Evolutionary conservation across 1,140 invertebrate genomes (phyloP), one percentile per base, ranked within the genome.

Genomic region (Yoshiicerus persimilis): DNA sequence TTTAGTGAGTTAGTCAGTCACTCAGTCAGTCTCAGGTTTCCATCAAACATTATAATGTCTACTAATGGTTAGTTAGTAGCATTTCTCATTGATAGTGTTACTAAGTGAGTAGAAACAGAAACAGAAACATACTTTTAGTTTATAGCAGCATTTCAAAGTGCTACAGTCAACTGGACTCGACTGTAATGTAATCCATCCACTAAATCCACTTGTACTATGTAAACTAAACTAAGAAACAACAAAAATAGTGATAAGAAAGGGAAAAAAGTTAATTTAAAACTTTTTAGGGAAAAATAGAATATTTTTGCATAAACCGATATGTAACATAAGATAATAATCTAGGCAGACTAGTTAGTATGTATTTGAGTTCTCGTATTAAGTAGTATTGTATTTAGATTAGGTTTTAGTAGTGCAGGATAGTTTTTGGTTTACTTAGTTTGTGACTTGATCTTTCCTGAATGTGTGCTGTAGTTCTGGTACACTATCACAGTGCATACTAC

Each of bases 1-100:
- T 34, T 36, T 80, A 36, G 32, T 80, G 75, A 80, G 75, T 80
- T 80, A 80, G 75, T 80, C 75, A 80, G 75, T 80, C 75, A 80
- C 75, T n/a, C 20, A 36, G 32, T 80, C 32, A 32, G 6, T 70
- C 66, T 70, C 25, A 80, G 34, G 32, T 80, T 80, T 80, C 34
- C 70, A 75, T 75, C 27, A 41, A 41, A 41, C 39, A 9, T 11
- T 41, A 41, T 41, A 56, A n/a, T 56, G n/a, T 47, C 4, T 20
- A 47, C 41, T 56, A n/a, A 56, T 56, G 47, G 47, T 56, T 56
- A 56, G 47, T 56, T 56, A 56, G 20, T 1, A 56, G 38, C 23
- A 66, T 25, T 70, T 30, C 25, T n/a, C 64, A 66, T 66, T 30
- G 16, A 56, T 56, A n/a, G 47, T n/a, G 20, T n/a, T 56, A n/a